Percentiles rank a stretch among this genome's conserved stretches.
These are phyloP conservation scores for Eristalinus aeneus DNA, from an alignment of 2,888 invertebrate genomes.

Conservation along the genomic window DNA sequence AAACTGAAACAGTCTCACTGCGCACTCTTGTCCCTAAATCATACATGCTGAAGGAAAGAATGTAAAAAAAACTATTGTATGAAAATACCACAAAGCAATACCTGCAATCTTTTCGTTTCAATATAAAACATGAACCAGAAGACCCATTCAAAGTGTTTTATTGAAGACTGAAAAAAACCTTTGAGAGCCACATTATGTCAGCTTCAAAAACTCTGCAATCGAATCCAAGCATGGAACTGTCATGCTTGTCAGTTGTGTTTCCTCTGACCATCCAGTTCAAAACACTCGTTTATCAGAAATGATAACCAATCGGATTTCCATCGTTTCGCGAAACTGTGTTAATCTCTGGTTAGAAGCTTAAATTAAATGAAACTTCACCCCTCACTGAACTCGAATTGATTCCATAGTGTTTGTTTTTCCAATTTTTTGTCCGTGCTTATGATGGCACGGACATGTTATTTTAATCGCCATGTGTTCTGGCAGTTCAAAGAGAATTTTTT, in stretches of 20 bases:
- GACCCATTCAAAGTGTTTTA: no score
- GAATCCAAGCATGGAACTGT: background rate
- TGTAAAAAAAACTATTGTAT: no score
- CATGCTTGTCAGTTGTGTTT: background rate
- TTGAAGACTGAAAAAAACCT: no score
- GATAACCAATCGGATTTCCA: background rate
- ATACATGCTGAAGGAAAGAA: no score
- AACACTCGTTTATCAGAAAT: background rate
- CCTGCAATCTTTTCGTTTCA: no score
- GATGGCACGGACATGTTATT: background rate
- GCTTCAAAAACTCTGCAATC: background rate
- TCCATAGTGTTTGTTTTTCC: background rate
- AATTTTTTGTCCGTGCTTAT: background rate
- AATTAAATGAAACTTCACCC: background rate
- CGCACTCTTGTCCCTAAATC: no score
- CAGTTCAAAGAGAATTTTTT: background rate
- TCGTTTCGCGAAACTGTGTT: background rate
- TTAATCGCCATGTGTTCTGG: background rate
- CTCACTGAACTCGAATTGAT: background rate
- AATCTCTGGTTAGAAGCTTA: background rate
- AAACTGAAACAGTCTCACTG: no score
- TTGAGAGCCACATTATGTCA: no score
- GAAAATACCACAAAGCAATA: no score
- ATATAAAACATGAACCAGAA: no score
- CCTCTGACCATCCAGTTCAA: background rate